These are phyloP conservation scores for Sinotaia quadrata DNA, from an alignment of 2,888 invertebrate species.

Conservation along the genomic window DNA sequence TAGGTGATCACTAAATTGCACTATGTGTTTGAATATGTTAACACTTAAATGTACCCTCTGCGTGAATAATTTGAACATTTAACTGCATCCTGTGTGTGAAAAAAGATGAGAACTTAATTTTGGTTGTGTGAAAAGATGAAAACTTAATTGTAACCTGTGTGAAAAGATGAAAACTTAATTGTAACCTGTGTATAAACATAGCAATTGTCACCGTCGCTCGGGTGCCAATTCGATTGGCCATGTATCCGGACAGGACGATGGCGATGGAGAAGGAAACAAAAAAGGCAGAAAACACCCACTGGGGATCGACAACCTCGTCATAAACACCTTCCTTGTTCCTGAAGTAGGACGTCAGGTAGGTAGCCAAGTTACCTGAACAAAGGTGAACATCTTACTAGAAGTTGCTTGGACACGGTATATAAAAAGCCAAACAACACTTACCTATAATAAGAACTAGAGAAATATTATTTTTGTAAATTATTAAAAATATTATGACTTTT, in stretches of 20 bases:
- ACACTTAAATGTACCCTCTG: no score
- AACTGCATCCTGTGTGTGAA: no score
- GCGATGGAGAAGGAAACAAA: slow-evolving; percentile 34
- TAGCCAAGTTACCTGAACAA: slow-evolving; percentile 36
- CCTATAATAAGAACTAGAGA: no score
- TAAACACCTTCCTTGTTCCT: slow-evolving; percentile 7
- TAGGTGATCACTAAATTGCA: no score
- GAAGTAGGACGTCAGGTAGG: slow-evolving; percentile 34
- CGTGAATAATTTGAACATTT: no score
- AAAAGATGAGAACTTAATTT: no score
- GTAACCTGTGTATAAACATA: slow-evolving; percentile 34
- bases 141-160: neutral
- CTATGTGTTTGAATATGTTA: no score
- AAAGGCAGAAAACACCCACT: slow-evolving; percentile 40
- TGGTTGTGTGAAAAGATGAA: neutral
- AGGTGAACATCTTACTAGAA: no score
- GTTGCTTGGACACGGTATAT: no score
- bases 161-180: neutral
- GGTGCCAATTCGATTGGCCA: slow-evolving; percentile 29
- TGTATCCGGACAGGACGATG: slow-evolving; percentile 30
- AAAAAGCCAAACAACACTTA: no score
- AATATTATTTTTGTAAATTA: no score
- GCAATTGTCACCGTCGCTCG: slow-evolving; percentile 26
- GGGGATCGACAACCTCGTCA: slow-evolving; percentile 30
- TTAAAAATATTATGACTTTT: no score